Evolutionary conservation across 2,888 invertebrate species (phyloP), one percentile per base, ranked within the genome.

Genomic region (Agapetus fuscipes): DNA sequence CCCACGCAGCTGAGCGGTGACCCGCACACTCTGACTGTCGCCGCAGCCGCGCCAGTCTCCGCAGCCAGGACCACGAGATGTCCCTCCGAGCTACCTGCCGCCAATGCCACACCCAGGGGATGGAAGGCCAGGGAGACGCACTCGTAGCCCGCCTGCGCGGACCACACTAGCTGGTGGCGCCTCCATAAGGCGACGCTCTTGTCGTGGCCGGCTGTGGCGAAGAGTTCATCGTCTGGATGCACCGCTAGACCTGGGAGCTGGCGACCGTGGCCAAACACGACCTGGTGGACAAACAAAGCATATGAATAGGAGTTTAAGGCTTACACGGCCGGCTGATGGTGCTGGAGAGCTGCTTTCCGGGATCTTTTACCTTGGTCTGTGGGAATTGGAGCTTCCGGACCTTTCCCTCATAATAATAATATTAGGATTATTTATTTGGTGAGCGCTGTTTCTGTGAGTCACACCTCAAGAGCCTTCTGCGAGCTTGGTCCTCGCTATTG

Each of bases 171-270:
- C 62, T 87, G 87, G 57, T 88, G 89, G 43, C 87, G 82, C 44
- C 87, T 78, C 94, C 94, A 94, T 30, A 91, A 66, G 2, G 88
- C 88, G 46, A 94, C 86, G 52, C 85, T 83, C 58, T 88, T 87
- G 59, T 93, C 93, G 53, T 87, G 85, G 0, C 93, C 93, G 1
- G 91, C 91, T 1, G 93, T 89, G 1, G 91, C 88, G 55, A 90
- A 91, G 49, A 89, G 76, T 61, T 91, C 90, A 54, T 88, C 88
- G 51, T 88, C 87, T 0, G 91, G 90, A 61, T 93, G 90, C 2
- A 88, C 84, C 3, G 89, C 87, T 39, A 93, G 60, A 0, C 90
- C 91, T 80, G 86, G 84, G 3, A 93, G 67, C 58, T 86, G 87
- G 40, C 88, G 79, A 36, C 86, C 83, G 59, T 93, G 91, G 0